Conservation (phyloP, 2,113 vertebrate genomes). For the Cyanoliseus patagonus region DNA sequence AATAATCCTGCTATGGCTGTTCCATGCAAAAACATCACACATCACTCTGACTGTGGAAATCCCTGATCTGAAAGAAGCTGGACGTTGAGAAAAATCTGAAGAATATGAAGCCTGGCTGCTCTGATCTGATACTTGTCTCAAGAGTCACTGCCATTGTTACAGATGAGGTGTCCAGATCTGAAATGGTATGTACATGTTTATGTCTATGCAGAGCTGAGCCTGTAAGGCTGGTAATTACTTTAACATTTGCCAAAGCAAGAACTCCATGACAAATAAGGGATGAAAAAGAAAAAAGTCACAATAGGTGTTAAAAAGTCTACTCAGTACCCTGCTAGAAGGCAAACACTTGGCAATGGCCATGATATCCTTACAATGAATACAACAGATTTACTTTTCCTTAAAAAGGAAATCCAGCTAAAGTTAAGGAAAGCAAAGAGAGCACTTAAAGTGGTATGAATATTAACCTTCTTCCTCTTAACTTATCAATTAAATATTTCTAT, state of each 20-base stretch:
- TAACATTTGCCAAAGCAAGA: background rate
- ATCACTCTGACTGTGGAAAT: background rate
- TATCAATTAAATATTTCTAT: background rate
- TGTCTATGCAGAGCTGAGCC: background rate
- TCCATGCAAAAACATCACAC: background rate
- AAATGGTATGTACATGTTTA: background rate
- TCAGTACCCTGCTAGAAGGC: background rate
- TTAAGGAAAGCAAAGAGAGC: background rate
- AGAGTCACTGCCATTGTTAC: background rate
- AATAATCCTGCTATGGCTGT: background rate
- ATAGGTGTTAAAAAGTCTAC: background rate
- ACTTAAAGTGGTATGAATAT: background rate
- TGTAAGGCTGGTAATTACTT: background rate
- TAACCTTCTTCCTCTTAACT: background rate
- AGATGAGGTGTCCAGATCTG: background rate
- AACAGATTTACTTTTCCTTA: background rate
- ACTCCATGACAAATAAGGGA: background rate
- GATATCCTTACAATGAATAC: background rate
- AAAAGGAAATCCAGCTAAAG: background rate
- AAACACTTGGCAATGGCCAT: background rate
- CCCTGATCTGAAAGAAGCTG: background rate
- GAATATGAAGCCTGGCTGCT: background rate
- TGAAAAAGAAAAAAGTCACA: background rate
- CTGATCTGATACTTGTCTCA: background rate
- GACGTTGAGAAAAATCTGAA: background rate